phyloP scores from a whole-genome alignment of 2,113 vertebrate species.

The Aptenodytes patagonicus region DNA sequence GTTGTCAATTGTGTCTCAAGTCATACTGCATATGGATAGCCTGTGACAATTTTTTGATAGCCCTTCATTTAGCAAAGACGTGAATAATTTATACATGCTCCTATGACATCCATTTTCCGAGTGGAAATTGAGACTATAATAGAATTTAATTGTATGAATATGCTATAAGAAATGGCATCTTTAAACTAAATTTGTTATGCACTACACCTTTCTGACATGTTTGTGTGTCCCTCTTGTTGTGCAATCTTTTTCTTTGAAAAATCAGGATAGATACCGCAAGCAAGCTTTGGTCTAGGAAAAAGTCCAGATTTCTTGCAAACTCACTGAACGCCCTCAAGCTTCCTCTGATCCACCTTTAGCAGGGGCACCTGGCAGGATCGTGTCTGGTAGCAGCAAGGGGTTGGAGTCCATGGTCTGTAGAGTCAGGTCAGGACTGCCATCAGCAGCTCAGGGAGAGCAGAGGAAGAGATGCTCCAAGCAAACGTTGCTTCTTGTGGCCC shows the following conservation, averaged over 20 bases:
- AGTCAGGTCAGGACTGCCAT: neutral
- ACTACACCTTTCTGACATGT: neutral
- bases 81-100: slow-evolving; percentile 63
- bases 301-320: neutral
- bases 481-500: neutral
- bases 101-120: slow-evolving; percentile 43
- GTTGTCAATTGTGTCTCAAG: slow-evolving; percentile 56
- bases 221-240: neutral
- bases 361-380: too few relatives aligned
- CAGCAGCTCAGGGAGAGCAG: neutral
- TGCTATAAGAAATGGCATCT: neutral
- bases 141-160: slow-evolving; percentile 48
- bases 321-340: neutral
- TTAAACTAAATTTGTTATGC: neutral
- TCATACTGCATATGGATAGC: slow-evolving; percentile 53
- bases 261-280: neutral
- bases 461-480: neutral
- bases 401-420: neutral
- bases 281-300: neutral
- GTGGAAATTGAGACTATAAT: slow-evolving; percentile 35
- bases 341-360: neutral
- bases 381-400: neutral
- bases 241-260: neutral
- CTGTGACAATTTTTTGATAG: slow-evolving; percentile 67
- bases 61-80: slow-evolving; percentile 56